Base-by-base conservation (phyloP, 2,797 vertebrate genomes). In the Manis pentadactyla region DNA sequence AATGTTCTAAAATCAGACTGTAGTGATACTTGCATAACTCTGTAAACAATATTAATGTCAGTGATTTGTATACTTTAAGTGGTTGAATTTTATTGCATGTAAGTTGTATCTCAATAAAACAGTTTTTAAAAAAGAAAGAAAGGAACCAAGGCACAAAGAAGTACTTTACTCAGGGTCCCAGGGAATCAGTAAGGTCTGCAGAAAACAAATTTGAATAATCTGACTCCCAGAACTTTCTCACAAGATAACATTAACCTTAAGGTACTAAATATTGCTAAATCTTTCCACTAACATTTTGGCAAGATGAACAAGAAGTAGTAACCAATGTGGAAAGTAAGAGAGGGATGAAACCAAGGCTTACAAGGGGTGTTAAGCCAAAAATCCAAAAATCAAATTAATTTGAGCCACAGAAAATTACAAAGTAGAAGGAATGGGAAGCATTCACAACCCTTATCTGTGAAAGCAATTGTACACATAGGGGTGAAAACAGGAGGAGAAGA, bases 191-290 rank as follows among this genome's bases (percentile, higher is more conserved):
- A 86, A 93, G 39, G 84, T n/a, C 15, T 93, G 10, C 29, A 87
- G 69, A 77, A 93, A 96, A 86, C 61, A 83, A 92, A 89, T 49
- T 85, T n/a, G 92, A 14, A 53, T 37, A 42, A 71, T 83, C 25
- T 57, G 83, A 87, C 39, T 90, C 31, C 55, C 66, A 71, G 39
- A 95, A 69, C 10, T 86, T 42, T 69, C 31, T 61, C 74, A 75
- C 4, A 93, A 29, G 17, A 66, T 61, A 68, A 74, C 69, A 39
- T 68, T 61, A 75, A 69, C 42, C 34, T 93, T 9, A 82, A 63
- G 31, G 86, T 31, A 77, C 13, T 61, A 84, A 71, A 39, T 87
- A 68, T 9, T 74, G 57, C 64, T 84, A 78, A 87, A 51, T 59
- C 51, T 81, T 88, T 79, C 37, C 55, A 81, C 18, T 46, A 85